Conservation (phyloP, 2,113 vertebrate species). For the Natator depressus region DNA sequence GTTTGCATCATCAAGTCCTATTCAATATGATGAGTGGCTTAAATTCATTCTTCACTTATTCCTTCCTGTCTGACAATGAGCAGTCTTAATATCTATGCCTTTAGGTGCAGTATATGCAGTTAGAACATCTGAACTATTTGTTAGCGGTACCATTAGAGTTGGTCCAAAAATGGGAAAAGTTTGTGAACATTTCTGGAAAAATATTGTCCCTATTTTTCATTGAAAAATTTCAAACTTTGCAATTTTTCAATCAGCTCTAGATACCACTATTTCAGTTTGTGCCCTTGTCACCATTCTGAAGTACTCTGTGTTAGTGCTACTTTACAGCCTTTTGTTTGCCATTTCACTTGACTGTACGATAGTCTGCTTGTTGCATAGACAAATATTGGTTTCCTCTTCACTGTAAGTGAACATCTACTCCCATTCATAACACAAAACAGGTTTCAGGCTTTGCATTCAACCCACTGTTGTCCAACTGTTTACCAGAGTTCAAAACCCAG, state of each 20-base stretch:
- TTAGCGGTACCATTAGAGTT: not conserved
- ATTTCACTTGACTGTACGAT: constrained; percentile 2
- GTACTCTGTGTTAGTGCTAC: not conserved
- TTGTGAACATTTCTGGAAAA: not conserved
- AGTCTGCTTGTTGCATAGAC: constrained; percentile 34
- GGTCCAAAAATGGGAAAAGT: not conserved
- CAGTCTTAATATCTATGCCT: not conserved
- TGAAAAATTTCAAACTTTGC: not conserved
- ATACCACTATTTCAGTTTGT: constrained; percentile 15
- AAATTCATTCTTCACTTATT: not conserved
- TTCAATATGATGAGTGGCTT: not conserved
- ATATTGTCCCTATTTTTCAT: not conserved
- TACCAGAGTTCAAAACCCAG: constrained; percentile 67
- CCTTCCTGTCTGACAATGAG: not conserved
- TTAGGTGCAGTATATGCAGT: not conserved
- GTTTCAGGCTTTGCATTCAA: constrained; percentile 46
- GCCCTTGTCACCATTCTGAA: not conserved
- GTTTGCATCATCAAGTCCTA: not conserved
- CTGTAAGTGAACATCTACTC: constrained; percentile 26
- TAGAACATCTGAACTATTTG: not conserved
- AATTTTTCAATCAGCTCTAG: not conserved
- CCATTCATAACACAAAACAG: not conserved
- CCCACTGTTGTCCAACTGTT: constrained; percentile 44
- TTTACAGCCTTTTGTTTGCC: constrained; percentile 19
- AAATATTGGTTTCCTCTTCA: constrained; percentile 59